Evolutionary conservation across 2,888 invertebrate genomes (phyloP), one percentile per base, ranked within the genome.

Genomic region (Lamellibrachia satsuma): DNA sequence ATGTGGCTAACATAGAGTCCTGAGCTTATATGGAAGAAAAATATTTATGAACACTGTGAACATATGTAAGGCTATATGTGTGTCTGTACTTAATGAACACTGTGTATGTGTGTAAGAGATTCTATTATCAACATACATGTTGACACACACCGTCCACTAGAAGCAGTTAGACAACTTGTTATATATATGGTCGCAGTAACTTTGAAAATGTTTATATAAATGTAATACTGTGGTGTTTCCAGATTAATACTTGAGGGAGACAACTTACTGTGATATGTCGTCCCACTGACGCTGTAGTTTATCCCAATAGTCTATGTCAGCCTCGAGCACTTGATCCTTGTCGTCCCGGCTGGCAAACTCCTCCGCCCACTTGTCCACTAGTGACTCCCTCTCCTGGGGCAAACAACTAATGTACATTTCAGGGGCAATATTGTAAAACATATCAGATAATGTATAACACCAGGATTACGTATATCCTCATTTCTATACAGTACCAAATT

Each of bases 231-330:
- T 7, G 52, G 91, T 9, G n/a, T 91, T 52, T 91, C 39, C 27
- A n/a, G 39, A 39, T 39, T 55, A 55, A 9, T 55, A 55, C 55
- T 55, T 55, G 55, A 7, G 6, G 52, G 9, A 52, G 52, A 55
- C 9, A 27, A 92, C 94, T 92, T 97, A 96, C 96, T 95, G 97
- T 93, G 98, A 98, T 90, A 98, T 97, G 92, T 96, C 95, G 93
- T 96, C 96, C 97, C 97, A 97, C 93, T 97, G 96, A 94, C 96
- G 94, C 93, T 97, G 96, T 92, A 97, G 94, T 91, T 95, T 95
- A 39, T 96, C 96, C 97, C 97, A 97, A 95, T 96, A 97, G 93
- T 96, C 96, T 22, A 95, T 95, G 94, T 96, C 96, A 93, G 92
- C 7, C 9, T 90, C 92, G n/a, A 51, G 52, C 9, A 90, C 92